phyloP scores from a whole-genome alignment of 2,888 invertebrate species.

The Oasisia sp. region DNA sequence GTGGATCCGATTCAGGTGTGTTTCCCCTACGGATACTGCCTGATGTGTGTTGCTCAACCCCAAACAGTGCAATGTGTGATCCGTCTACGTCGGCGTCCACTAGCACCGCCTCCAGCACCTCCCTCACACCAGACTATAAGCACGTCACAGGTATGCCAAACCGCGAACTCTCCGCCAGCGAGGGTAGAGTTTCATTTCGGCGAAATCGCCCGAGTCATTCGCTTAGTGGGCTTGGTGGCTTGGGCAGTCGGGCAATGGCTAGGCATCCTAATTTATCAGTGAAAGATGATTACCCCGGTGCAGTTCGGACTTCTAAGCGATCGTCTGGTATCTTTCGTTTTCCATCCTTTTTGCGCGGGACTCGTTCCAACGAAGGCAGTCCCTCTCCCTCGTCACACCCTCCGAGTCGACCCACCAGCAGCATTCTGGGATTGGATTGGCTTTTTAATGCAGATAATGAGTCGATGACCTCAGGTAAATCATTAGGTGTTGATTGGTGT shows the following conservation, averaged over 20 bases:
- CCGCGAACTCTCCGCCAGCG: neutral
- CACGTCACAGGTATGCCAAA: constrained; percentile 10
- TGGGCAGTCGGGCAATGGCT: neutral
- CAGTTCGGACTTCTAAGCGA: constrained; percentile 5
- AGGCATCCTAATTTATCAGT: neutral
- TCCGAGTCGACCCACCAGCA: constrained; percentile 47
- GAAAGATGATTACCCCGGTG: neutral
- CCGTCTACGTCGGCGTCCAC: neutral
- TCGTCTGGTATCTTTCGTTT: neutral
- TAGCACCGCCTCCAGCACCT: neutral
- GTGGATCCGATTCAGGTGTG: neutral
- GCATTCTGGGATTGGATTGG: constrained; percentile 75
- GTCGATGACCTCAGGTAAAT: constrained; percentile 46
- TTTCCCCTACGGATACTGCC: neutral
- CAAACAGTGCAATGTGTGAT: neutral
- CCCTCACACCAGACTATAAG: neutral
- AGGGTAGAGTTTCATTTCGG: neutral
- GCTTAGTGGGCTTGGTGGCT: constrained; percentile 12
- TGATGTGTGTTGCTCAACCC: neutral
- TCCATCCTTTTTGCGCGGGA: neutral
- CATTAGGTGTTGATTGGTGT: neutral
- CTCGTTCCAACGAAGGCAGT: neutral
- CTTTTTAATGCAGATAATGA: constrained; percentile 69
- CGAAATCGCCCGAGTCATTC: constrained; percentile 13
- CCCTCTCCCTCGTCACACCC: neutral